phyloP scores from a whole-genome alignment of 2,113 vertebrate genomes.

The Ammodramus savannarum region DNA sequence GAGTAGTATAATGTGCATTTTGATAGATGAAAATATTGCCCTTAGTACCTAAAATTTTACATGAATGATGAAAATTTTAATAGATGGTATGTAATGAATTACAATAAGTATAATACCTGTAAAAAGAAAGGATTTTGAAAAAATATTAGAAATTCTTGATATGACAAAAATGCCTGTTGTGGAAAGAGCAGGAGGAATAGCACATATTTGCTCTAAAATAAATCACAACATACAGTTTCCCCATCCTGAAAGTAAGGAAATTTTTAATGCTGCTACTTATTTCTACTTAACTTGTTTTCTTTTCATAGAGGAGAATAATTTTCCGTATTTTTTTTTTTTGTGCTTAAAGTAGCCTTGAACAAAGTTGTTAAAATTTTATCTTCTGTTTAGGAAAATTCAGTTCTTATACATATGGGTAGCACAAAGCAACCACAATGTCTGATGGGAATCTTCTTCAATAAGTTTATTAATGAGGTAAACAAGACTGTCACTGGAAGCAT shows the following conservation, averaged over 20 bases:
- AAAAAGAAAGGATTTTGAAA: background rate
- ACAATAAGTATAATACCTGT: background rate
- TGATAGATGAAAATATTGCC: background rate
- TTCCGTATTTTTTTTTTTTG: background rate
- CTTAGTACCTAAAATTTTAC: background rate
- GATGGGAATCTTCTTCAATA: background rate
- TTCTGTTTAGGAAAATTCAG: background rate
- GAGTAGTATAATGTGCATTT: background rate
- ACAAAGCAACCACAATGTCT: background rate
- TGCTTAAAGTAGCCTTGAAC: background rate
- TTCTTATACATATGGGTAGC: background rate
- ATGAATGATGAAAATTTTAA: background rate
- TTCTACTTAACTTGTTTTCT: background rate
- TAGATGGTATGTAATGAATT: background rate
- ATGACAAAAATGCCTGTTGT: background rate
- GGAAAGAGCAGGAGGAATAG: background rate
- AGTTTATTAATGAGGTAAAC: background rate
- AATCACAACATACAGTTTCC: background rate
- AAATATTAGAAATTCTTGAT: background rate
- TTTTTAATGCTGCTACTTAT: background rate
- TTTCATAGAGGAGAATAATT: background rate
- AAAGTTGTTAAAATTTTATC: background rate
- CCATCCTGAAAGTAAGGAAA: background rate
- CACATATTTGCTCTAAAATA: background rate
- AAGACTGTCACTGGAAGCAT: background rate